Conservation (phyloP, 2,113 vertebrate genomes). For the Columbina picui region DNA sequence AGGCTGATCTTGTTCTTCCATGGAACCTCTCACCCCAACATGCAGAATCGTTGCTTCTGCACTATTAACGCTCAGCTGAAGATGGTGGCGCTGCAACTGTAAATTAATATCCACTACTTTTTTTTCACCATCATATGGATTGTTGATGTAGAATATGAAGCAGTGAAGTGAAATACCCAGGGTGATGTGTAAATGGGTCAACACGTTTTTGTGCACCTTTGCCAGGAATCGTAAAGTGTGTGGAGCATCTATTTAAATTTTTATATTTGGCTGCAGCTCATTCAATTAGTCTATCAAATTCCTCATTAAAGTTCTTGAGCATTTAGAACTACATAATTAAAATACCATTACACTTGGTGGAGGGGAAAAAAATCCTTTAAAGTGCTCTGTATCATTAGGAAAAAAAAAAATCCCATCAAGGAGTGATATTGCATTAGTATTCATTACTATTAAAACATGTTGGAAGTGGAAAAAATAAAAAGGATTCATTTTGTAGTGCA, state of each 20-base stretch:
- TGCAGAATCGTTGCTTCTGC: neutral
- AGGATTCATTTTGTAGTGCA: neutral
- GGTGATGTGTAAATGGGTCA: neutral
- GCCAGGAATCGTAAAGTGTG: neutral
- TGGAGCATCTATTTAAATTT: conserved; percentile 37
- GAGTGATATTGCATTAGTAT: conserved; percentile 24
- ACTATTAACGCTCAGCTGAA: neutral
- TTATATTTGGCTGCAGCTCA: conserved; percentile 41
- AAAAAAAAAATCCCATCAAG: neutral
- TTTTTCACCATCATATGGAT: neutral
- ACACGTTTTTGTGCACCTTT: neutral
- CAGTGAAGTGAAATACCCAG: neutral
- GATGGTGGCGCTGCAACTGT: neutral
- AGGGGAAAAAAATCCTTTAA: neutral
- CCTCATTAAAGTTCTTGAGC: conserved; percentile 57
- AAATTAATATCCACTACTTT: neutral
- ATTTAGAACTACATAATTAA: conserved; percentile 66
- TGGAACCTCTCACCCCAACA: neutral
- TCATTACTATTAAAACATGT: conserved; percentile 35
- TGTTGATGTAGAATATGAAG: neutral
- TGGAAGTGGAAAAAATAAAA: conserved; percentile 31
- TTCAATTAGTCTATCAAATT: conserved; percentile 67
- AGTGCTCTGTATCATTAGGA: neutral
- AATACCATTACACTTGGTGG: conserved; percentile 51
- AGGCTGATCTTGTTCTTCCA: neutral